Conservation (phyloP, 2,113 vertebrate genomes). For the Setophaga petechia region DNA sequence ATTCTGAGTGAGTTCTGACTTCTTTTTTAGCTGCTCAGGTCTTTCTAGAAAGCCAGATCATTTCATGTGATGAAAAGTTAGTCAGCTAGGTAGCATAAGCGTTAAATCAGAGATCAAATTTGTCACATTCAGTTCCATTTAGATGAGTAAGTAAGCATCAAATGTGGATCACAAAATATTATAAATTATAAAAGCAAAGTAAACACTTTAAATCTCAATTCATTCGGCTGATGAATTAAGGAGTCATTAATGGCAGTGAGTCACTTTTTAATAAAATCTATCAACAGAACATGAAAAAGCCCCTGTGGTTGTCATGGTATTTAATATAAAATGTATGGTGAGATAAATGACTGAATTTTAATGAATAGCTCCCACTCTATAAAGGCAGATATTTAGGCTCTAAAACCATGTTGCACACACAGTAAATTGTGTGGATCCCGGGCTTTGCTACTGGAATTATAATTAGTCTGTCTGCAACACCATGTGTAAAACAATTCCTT, state of each 20-base stretch:
- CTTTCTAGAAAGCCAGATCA: not conserved
- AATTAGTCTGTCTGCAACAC: not conserved
- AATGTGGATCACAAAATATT: not conserved
- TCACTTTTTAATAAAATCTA: constrained; percentile 16
- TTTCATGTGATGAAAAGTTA: not conserved
- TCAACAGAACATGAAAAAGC: not conserved
- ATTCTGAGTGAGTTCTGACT: not conserved
- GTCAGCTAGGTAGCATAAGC: not conserved
- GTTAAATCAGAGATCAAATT: not conserved
- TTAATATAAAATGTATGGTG: constrained; percentile 12
- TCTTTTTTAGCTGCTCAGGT: not conserved
- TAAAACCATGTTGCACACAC: not conserved
- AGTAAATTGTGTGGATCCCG: not conserved
- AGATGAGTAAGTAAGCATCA: not conserved
- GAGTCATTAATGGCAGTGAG: not conserved
- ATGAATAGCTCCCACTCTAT: not conserved
- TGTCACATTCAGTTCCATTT: not conserved
- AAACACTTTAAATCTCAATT: not conserved
- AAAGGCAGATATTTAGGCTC: constrained; percentile 3
- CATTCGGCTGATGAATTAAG: not conserved
- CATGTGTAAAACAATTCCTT: not conserved
- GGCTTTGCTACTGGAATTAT: not conserved
- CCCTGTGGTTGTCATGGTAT: not conserved
- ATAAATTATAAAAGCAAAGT: not conserved
- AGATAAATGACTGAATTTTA: constrained; percentile 14